These are phyloP conservation scores for Glyphotaelius pellucidus DNA, from an alignment of 2,888 invertebrate genomes.

Conservation along the genomic window DNA sequence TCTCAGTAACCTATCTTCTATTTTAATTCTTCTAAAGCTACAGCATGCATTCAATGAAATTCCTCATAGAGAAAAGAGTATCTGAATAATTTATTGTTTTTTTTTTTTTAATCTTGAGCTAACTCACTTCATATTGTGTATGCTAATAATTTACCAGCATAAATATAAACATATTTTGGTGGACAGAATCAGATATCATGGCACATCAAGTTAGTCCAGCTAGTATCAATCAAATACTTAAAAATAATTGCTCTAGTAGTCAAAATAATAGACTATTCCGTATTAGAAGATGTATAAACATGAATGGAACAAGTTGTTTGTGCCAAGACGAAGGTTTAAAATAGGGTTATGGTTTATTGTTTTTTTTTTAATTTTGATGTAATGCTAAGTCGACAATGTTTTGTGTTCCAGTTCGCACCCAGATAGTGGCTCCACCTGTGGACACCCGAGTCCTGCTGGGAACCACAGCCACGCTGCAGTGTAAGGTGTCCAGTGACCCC, in stretches of 20 bases:
- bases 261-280: neutral
- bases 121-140: too few species aligned
- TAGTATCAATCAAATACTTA: too few species aligned
- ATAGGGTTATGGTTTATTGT: neutral
- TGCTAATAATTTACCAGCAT: too few species aligned
- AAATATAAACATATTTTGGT: neutral
- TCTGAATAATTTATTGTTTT: too few species aligned
- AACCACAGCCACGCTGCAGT: slow-evolving; percentile 94
- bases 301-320: neutral
- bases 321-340: neutral
- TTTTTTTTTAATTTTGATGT: neutral
- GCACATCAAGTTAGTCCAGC: too few species aligned
- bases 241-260: neutral
- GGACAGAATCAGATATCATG: neutral
- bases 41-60: neutral
- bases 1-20: too few species aligned
- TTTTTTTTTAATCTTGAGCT: too few species aligned
- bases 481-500: slow-evolving; percentile 95
- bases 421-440: slow-evolving; percentile 95
- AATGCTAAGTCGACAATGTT: neutral
- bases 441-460: slow-evolving; percentile 95
- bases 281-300: neutral
- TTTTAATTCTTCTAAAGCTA: neutral
- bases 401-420: slow-evolving; percentile 87
- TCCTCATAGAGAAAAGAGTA: too few species aligned